These are phyloP conservation scores for Paguma larvata DNA, from an alignment of 2,797 vertebrate species.

Conservation along the genomic window DNA sequence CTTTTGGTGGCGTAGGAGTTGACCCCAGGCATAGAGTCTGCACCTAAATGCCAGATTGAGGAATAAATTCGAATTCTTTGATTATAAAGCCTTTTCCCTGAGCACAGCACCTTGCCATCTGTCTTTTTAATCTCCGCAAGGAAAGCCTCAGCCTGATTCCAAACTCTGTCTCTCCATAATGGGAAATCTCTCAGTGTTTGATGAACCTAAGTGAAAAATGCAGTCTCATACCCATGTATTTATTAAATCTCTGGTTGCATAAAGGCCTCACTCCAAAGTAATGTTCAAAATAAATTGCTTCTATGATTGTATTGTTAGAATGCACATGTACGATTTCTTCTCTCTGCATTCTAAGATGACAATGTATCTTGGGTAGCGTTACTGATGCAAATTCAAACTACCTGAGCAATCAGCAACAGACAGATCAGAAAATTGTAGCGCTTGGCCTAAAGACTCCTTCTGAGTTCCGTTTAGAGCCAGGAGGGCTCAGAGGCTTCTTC, in stretches of 20 bases:
- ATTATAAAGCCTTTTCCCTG: constrained; percentile 66
- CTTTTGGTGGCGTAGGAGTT: constrained; percentile 57
- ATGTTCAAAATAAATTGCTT: constrained; percentile 84
- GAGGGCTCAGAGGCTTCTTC: not conserved
- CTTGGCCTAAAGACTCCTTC: constrained; percentile 70
- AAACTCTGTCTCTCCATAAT: constrained; percentile 73
- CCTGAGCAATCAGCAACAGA: constrained; percentile 72
- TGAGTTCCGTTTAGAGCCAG: not conserved
- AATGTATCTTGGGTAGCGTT: constrained; percentile 69
- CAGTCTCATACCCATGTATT: constrained; percentile 80
- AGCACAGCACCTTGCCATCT: constrained; percentile 72
- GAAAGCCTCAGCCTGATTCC: constrained; percentile 70
- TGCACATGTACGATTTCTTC: constrained; percentile 81
- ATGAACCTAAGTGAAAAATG: constrained; percentile 84
- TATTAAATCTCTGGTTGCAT: constrained; percentile 81
- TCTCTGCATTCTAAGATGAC: constrained; percentile 81
- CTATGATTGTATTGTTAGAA: constrained; percentile 84
- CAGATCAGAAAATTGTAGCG: constrained; percentile 68
- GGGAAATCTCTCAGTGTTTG: constrained; percentile 80
- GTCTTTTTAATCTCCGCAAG: constrained; percentile 79
- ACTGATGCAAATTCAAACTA: constrained; percentile 79
- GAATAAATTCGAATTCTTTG: constrained; percentile 73
- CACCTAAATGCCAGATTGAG: constrained; percentile 64
- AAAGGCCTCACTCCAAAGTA: constrained; percentile 80
- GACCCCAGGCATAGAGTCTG: constrained; percentile 41